Percentiles rank a stretch among this genome's conserved stretches.
These are phyloP conservation scores for Lasioglossum villosulum DNA, from an alignment of 2,888 invertebrate genomes.

Conservation along the genomic window DNA sequence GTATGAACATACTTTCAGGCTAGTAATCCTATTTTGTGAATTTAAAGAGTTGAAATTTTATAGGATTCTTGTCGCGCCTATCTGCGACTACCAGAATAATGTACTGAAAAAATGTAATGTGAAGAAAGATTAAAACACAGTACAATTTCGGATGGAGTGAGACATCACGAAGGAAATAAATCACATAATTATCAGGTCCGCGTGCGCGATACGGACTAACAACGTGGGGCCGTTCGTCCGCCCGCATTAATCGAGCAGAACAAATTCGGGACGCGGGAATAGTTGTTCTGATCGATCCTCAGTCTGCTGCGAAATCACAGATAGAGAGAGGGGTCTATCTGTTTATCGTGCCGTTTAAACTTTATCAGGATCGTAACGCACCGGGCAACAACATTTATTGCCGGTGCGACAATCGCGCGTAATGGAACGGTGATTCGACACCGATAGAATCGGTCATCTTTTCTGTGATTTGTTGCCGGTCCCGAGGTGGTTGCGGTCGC, in stretches of 20 bases:
- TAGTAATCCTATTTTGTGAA: background rate
- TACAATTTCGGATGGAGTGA: background rate
- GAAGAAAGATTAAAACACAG: background rate
- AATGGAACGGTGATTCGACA: slow-evolving; percentile 73
- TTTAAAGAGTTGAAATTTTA: background rate
- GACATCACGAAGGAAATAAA: slow-evolving; percentile 22
- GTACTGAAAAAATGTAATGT: background rate
- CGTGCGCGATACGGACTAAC: slow-evolving; percentile 27
- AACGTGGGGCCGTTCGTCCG: slow-evolving; percentile 30
- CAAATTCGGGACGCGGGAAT: slow-evolving; percentile 37
- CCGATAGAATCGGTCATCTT: slow-evolving; percentile 72
- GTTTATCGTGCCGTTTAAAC: slow-evolving; percentile 74
- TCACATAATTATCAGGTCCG: slow-evolving; percentile 38
- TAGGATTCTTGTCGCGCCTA: background rate
- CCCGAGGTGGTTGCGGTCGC: slow-evolving; percentile 39
- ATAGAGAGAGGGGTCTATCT: slow-evolving; percentile 20
- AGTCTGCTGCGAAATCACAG: slow-evolving; percentile 36
- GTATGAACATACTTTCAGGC: background rate
- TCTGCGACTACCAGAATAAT: background rate
- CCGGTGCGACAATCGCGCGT: slow-evolving; percentile 74
- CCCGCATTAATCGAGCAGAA: slow-evolving; percentile 35
- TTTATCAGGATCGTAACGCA: slow-evolving; percentile 77
- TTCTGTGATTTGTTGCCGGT: slow-evolving; percentile 69
- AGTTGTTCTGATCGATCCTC: slow-evolving; percentile 43
- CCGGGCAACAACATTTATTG: slow-evolving; percentile 78